Percentiles rank a stretch among this genome's conserved stretches.
Evolutionary conservation across 1,140 invertebrate genomes (phyloP).

Genomic region (Zaprionus ghesquierei): DNA sequence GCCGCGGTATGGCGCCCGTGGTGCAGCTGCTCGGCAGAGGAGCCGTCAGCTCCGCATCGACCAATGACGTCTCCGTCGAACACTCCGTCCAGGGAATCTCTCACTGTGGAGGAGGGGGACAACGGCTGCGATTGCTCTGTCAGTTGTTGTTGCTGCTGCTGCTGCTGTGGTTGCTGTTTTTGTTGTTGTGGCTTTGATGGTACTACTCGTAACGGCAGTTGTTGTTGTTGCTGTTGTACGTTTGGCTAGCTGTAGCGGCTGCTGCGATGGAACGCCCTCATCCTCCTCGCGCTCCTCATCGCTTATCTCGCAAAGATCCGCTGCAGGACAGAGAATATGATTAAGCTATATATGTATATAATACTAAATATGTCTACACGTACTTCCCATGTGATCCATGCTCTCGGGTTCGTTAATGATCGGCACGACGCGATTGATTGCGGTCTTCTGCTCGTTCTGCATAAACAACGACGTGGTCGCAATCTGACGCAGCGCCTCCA

Average conservation of each 20-base stretch:
- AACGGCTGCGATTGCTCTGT: conserved; percentile 59
- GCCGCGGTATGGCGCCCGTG: conserved; percentile 65
- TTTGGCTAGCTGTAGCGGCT: conserved; percentile 59
- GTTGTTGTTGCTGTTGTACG: conserved; percentile 49
- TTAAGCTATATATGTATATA: background rate
- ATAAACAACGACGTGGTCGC: conserved; percentile 82
- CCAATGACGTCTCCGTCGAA: conserved; percentile 57
- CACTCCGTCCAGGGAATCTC: conserved; percentile 60
- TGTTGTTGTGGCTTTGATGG: conserved; percentile 49
- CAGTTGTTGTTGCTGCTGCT: conserved; percentile 25
- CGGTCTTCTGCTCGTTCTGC: conserved; percentile 80
- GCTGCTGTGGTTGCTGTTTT: conserved; percentile 27
- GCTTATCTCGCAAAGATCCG: conserved; percentile 71
- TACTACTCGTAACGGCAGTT: too few relatives aligned
- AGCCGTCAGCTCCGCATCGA: conserved; percentile 46
- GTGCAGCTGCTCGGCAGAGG: conserved; percentile 62
- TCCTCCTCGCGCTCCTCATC: conserved; percentile 59
- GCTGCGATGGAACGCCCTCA: conserved; percentile 61
- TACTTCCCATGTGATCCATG: conserved; percentile 47
- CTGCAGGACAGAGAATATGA: background rate
- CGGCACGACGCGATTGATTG: conserved; percentile 75
- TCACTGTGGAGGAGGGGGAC: conserved; percentile 68
- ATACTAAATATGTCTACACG: background rate
- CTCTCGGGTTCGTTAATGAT: conserved; percentile 79
- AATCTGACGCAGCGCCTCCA: conserved; percentile 82